Evolutionary conservation across 2,113 vertebrate species (phyloP).

Genomic region (Aphyosemion australe): DNA sequence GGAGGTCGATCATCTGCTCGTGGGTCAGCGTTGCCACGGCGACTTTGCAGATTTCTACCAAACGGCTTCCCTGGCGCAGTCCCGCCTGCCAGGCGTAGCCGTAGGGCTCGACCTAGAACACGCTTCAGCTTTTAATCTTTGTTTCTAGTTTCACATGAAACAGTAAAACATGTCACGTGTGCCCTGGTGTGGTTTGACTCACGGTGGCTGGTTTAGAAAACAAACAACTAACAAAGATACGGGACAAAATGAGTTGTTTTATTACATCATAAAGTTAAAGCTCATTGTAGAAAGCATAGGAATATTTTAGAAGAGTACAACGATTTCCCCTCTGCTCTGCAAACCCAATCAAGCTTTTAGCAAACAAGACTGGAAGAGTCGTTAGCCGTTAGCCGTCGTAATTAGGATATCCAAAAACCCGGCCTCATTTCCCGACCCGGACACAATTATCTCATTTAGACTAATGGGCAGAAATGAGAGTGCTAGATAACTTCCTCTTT

Average conservation of each 20-base stretch:
- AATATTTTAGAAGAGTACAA: neutral
- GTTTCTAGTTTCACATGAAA: too few relatives aligned
- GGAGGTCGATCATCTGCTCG: slow-evolving; percentile 98
- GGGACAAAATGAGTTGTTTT: neutral
- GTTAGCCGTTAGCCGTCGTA: neutral
- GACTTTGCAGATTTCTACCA: slow-evolving; percentile 98
- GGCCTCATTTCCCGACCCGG: neutral
- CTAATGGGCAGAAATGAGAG: neutral
- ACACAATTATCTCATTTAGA: neutral
- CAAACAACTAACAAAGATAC: neutral
- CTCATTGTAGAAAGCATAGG: neutral
- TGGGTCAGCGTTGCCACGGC: slow-evolving; percentile 95
- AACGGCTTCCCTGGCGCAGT: slow-evolving; percentile 92
- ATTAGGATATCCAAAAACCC: neutral
- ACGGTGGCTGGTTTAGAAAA: too few relatives aligned
- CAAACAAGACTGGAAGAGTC: neutral
- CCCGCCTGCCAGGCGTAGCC: slow-evolving; percentile 99
- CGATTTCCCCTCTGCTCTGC: neutral
- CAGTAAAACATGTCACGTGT: too few relatives aligned
- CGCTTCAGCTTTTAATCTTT: neutral
- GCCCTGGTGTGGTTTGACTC: too few relatives aligned
- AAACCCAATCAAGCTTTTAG: neutral
- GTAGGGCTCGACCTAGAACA: slow-evolving; percentile 86
- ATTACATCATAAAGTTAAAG: neutral
- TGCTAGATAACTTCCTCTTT: neutral